Base-by-base conservation (phyloP, 2,113 vertebrate species). In the Nannobrachium achirus region DNA sequence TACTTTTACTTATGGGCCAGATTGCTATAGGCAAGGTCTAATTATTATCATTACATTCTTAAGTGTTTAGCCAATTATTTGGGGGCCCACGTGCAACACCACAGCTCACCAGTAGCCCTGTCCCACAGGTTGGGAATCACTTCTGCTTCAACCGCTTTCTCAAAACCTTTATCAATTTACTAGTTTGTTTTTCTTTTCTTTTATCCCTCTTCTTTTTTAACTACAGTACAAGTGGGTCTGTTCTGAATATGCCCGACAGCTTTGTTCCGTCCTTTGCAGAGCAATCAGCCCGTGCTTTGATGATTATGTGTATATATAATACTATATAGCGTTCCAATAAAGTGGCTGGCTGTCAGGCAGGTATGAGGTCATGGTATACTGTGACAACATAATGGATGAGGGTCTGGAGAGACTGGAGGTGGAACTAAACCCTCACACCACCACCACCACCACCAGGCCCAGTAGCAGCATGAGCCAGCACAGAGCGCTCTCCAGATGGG, bases 321-420 rank as follows among this genome's bases (percentile, higher is more conserved):
- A 33, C 25, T 33, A 33, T 33, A 33, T 33, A 33, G 3, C 3
- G 25, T 33, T 33, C 25, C 25, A 33, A 67, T 58, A 73, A 73
- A 82, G 61, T 13, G 19, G 58, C 59, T 66, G 76, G 75, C 62
- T 72, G 74, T 75, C 44, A 65, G 55, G 52, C 25, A 16, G 46
- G 40, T 39, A 86, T 85, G 81, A 88, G 65, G 84, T 90, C 87
- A 83, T 38, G 70, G 79, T 18, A 53, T 2, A 1, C 38, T 61
- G 63, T 79, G 78, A 83, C 81, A 80, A 80, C 46, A 66, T 84
- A 82, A 89, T 88, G 51, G 69, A 80, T 73, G 75, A 33, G 39
- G 61, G 65, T 3, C 25, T 33, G 25, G 25, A 52, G 9, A 65
- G 64, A 71, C 11, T 50, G 63, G 64, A 69, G 60, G 70, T 63